Evolutionary conservation across 2,888 invertebrate species (phyloP), one percentile per base, ranked within the genome.

Genomic region (Serripes groenlandicus): DNA sequence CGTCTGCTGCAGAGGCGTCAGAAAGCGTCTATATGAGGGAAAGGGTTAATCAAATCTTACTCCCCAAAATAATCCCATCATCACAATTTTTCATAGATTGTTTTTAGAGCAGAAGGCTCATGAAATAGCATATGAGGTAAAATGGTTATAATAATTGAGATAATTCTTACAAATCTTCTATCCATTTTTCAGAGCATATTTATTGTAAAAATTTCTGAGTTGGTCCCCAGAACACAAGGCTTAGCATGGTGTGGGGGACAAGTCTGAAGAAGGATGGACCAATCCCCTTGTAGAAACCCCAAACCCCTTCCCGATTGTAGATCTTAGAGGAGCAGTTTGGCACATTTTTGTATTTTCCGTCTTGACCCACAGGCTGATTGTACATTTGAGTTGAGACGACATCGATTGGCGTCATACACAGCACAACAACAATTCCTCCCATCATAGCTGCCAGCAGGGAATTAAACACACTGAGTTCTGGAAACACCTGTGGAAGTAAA

Each of bases 191-290:
- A 35, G 1, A 3, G 56, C 56, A 56, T 75, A 64, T 35, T 60
- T 76, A 32, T 75, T 77, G 78, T 93, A 94, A 26, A 90, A 32
- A 74, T 93, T 91, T 37, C 94, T 86, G 3, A 94, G 79, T 76
- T 93, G 91, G 94, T 98, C n/a, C 98, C 97, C 98, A 99, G 94
- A 98, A 97, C 71, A 98, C 96, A 68, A 99, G 95, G 85, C 97
- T 97, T 0, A 99, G 94, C 0, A 98, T 97, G 0, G 98, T 97
- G 93, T 99, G 98, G 0, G 99, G 99, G 0, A 98, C 98, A 56
- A 98, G 96, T 82, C 99, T 95, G 76, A 98, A 95, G 95, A 98
- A 98, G 91, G 97, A 97, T 0, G 98, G 97, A 64, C 97, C 97
- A 85, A 98, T 96, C 4, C 94, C 99, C 95, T 99, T 99, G 95